Evolutionary conservation across 2,113 vertebrate genomes (phyloP), one percentile per base, ranked within the genome.

Genomic region (Clinocottus analis): DNA sequence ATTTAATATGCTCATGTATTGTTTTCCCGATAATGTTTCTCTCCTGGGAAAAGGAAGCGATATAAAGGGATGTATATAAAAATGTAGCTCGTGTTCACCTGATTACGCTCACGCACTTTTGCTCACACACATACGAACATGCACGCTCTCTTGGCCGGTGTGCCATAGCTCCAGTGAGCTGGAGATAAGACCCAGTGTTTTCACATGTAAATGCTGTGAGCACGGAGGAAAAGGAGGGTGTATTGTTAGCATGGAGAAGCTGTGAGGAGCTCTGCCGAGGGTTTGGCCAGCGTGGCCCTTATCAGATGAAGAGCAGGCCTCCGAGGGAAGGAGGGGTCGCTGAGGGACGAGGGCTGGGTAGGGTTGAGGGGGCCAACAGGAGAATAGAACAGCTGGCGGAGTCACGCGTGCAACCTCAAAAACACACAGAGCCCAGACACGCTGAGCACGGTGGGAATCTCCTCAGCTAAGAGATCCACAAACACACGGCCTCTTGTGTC

Each of bases 281-380:
- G 80, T 77, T 88, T 79, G 87, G 88, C 88, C 91, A 80, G 85
- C 65, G 62, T 25, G 31, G 69, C 75, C 89, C 90, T 95, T 95
- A 95, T 95, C 94, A 93, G 93, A 95, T 94, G 89, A 90, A 89
- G 93, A 89, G 90, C 92, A 95, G 93, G 87, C 93, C 92, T 90
- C 90, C 5, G 80, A 80, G 82, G 73, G 73, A 81, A 84, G 83
- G 89, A 72, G 85, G 89, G 87, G 87, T 76, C 74, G 74, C 59
- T 3, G 21, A 73, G 85, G 85, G 87, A 69, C 68, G 75, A 84
- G 83, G 88, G 84, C 77, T 39, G 85, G 75, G 77, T 29, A 45
- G 83, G 78, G 85, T 68, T 83, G 90, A 83, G 90, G 85, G 89
- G 90, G 51, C 80, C 85, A 75, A 64, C 75, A 3, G 77, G 83